phyloP scores from a whole-genome alignment of 2,113 vertebrate genomes.

The Tragelaphus scriptus region DNA sequence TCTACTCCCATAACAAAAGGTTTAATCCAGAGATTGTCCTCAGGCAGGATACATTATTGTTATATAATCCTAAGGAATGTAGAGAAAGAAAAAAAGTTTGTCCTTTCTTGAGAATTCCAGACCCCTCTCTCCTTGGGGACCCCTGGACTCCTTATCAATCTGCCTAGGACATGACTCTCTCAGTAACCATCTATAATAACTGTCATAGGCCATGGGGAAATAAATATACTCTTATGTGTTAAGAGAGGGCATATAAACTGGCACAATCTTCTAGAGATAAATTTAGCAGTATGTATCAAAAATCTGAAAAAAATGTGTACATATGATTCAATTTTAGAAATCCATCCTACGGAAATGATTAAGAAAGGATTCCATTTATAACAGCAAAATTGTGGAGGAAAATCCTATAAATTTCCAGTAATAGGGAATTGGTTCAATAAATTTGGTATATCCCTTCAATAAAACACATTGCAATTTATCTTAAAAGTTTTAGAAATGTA shows the following conservation, averaged over 20 bases:
- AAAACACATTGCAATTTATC: background rate
- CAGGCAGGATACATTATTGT: no score
- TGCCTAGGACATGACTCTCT: no score
- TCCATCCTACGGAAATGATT: constrained; percentile 21
- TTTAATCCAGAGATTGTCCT: no score
- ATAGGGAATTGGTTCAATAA: background rate
- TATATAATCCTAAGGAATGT: no score
- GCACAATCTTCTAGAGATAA: constrained; percentile 24
- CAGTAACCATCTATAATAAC: background rate
- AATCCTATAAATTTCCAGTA: background rate
- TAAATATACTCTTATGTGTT: background rate
- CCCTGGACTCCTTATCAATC: no score
- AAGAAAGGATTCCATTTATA: background rate
- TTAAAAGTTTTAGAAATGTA: background rate
- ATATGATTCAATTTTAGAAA: background rate
- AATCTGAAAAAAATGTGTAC: background rate
- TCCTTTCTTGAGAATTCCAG: no score
- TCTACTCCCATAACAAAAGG: no score
- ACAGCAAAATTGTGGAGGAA: background rate
- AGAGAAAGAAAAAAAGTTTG: no score
- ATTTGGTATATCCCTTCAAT: background rate
- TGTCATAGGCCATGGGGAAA: background rate
- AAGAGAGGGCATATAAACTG: background rate
- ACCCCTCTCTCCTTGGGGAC: no score
- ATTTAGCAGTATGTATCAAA: background rate